phyloP scores from a whole-genome alignment of 2,797 vertebrate genomes.

The Esox masquinongy region DNA sequence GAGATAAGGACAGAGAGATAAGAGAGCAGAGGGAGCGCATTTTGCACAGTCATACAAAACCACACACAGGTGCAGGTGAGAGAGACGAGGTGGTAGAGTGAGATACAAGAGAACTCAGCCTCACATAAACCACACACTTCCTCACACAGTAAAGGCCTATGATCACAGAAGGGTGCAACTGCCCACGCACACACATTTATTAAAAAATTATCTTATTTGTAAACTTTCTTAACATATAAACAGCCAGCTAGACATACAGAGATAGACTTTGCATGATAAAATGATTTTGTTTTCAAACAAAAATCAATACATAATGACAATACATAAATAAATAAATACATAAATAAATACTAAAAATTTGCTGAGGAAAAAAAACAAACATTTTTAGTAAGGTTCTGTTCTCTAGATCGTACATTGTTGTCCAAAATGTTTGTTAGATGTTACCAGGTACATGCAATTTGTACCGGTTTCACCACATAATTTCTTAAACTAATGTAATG shows the following conservation, averaged over 20 bases:
- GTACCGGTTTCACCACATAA: too few species aligned
- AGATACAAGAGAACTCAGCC: constrained; percentile 39
- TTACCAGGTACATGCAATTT: neutral
- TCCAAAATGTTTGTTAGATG: neutral
- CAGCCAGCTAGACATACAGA: constrained; percentile 7
- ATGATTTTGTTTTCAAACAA: constrained; percentile 34
- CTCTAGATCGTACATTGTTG: neutral
- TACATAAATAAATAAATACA: constrained; percentile 59
- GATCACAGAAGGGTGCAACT: constrained; percentile 41
- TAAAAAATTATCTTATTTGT: neutral
- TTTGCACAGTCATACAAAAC: constrained; percentile 51
- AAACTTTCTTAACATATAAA: constrained; percentile 10
- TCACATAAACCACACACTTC: constrained; percentile 59
- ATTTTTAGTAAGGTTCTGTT: too few species aligned
- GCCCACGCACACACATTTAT: constrained; percentile 14
- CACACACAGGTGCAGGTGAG: constrained; percentile 32
- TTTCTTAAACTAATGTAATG: too few species aligned
- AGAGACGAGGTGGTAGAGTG: constrained; percentile 38
- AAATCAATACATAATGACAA: neutral
- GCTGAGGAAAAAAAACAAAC: constrained; percentile 12
- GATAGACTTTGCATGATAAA: constrained; percentile 30
- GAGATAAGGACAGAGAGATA: neutral
- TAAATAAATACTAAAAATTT: constrained; percentile 54
- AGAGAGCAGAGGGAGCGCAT: constrained; percentile 4
- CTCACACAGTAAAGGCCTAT: constrained; percentile 56